A percentile compares a stretch with the other conserved stretches of the same genome.
Evolutionary conservation across 2,797 vertebrate species (phyloP).

Genomic region (Acanthopagrus latus): DNA sequence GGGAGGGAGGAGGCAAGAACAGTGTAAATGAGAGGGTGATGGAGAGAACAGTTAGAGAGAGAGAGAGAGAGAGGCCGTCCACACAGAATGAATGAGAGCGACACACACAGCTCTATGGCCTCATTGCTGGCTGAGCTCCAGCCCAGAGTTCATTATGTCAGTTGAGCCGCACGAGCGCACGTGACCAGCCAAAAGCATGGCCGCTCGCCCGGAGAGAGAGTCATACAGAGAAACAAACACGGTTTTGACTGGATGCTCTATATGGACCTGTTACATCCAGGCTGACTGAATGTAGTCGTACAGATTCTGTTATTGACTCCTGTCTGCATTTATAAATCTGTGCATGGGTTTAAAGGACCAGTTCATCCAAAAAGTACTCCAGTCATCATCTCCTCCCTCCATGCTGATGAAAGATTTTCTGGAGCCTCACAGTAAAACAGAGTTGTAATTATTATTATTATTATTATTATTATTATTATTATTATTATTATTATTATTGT

Average conservation of each 20-base stretch:
- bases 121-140: conserved; percentile 69
- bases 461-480: no score
- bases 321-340: no score
- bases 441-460: no score
- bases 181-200: conserved; percentile 68
- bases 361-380: no score
- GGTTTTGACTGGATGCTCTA: conserved; percentile 8
- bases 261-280: neutral
- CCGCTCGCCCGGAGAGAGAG: conserved; percentile 45
- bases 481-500: no score
- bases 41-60: conserved; percentile 13
- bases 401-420: no score
- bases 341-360: no score
- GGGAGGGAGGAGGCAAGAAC: conserved; percentile 14
- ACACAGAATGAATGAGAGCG: conserved; percentile 45
- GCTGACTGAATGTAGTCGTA: neutral
- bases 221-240: neutral
- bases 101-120: conserved; percentile 48
- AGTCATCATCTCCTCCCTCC: no score
- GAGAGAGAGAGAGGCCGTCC: neutral
- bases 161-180: conserved; percentile 53
- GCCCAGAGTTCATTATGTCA: conserved; percentile 78
- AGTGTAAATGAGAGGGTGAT: conserved; percentile 24
- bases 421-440: no score
- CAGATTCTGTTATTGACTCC: neutral